Base-by-base conservation (phyloP, 2,888 invertebrate species). In the Drosophila barbarae region DNA sequence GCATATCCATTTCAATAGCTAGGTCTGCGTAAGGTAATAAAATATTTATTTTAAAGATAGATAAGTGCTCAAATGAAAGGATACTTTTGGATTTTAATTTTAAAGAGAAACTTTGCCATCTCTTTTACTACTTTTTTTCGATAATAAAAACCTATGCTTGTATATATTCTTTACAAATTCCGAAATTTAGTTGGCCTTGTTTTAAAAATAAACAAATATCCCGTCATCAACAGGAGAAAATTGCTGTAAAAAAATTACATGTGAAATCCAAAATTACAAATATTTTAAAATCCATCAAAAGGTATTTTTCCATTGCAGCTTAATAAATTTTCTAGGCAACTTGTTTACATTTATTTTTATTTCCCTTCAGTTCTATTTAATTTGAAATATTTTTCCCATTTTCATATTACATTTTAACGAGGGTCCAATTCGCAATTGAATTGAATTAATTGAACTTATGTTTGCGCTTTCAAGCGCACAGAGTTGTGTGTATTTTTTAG, bases 1-100 rank as follows among this genome's bases (percentile, higher is more conserved):
- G 18, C 46, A 5, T 46, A 46, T 46, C 18, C 8, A 46, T 30
- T 46, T 46, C 18, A 46, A 18, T 5, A 46, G 30, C 30, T 46
- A 18, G 12, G 12, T 18, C 7, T 18, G 5, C 18, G 4, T 30
- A 30, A 28, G 44, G 12, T 7, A 44, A 28, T 44, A 44, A 44
- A 28, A 15, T 44, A 18, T 7, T 18, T 12, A 12, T 30, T 28
- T 44, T 18, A 18, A 12, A 7, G 12, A 30, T 15, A 12, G 7
- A 44, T 1, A 44, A 12, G 7, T 28, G 28, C 4, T 12, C 28
- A 7, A 15, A 12, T 12, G 15, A 5, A 18, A 7, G 12, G 28
- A 44, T 12, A 46, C 18, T 18, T 46, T 30, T 18, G 2, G 30
- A 15, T 4, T 3, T 12, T 12, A 15, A 10, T 6, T 26, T 15